These are phyloP conservation scores for Meiosimyza decipiens DNA, from an alignment of 2,888 invertebrate species.

Conservation along the genomic window DNA sequence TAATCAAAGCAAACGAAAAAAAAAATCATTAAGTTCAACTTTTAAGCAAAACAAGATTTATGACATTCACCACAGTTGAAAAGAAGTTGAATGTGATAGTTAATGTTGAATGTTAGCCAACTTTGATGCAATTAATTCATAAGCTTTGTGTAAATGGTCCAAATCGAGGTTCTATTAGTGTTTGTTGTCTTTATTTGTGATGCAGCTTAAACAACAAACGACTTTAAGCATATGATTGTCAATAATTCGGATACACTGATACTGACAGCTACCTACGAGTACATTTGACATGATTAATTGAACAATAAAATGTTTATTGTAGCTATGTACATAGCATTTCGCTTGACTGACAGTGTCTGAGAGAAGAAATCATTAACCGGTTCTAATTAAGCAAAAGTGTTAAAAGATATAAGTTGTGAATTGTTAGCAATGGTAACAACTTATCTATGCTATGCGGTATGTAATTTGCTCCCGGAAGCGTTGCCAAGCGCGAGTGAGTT, in stretches of 20 bases:
- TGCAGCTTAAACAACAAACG: neutral
- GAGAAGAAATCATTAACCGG: no score
- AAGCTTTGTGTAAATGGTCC: neutral
- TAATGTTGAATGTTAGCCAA: neutral
- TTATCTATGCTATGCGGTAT: no score
- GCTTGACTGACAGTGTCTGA: neutral
- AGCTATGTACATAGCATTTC: no score
- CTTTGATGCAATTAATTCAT: neutral
- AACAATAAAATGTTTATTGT: neutral
- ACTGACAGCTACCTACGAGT: neutral
- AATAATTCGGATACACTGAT: neutral
- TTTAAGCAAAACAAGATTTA: neutral
- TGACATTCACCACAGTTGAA: neutral
- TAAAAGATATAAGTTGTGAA: constrained; percentile 1
- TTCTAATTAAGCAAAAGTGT: neutral
- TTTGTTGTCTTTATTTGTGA: neutral
- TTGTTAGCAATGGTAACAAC: neutral
- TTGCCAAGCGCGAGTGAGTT: neutral
- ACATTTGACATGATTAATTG: constrained; percentile 5
- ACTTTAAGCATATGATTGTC: no score
- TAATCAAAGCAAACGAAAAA: no score
- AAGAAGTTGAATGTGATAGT: neutral
- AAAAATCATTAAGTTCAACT: neutral
- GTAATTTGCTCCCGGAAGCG: constrained; percentile 3
- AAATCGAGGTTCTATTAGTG: constrained; percentile 6